A percentile compares a stretch with the other conserved stretches of the same genome.
These are phyloP conservation scores for Rhadina sibilatrix DNA, from an alignment of 2,113 vertebrate genomes.

Conservation along the genomic window DNA sequence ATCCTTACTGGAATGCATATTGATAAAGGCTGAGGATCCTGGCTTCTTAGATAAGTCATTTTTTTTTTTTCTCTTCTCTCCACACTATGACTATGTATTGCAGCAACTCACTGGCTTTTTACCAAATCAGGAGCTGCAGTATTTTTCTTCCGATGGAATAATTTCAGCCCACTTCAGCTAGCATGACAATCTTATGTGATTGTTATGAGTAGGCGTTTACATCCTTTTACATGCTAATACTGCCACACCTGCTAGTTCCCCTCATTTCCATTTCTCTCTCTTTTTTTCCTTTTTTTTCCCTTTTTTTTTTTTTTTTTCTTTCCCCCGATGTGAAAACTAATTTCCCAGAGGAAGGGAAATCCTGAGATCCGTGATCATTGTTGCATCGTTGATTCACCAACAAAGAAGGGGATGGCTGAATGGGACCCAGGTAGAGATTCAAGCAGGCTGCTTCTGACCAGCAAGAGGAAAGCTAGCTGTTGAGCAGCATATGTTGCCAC, in stretches of 20 bases:
- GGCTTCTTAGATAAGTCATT: constrained; percentile 62
- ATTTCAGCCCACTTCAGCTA: constrained; percentile 77
- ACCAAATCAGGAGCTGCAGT: constrained; percentile 80
- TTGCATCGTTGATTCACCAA: constrained; percentile 66
- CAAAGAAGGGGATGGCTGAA: constrained; percentile 68
- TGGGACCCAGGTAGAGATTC: constrained; percentile 68
- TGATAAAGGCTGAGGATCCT: constrained; percentile 66
- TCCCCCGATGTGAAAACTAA: constrained; percentile 2
- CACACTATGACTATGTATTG: constrained; percentile 77
- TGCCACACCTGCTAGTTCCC: constrained; percentile 76
- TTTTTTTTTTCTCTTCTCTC: constrained; percentile 49
- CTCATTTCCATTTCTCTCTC: constrained; percentile 61
- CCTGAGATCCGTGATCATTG: constrained; percentile 45
- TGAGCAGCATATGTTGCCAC: constrained; percentile 65
- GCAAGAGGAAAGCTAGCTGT: constrained; percentile 65
- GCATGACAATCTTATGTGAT: constrained; percentile 77
- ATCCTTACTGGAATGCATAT: constrained; percentile 62
- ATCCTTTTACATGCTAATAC: constrained; percentile 79
- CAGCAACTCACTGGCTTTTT: constrained; percentile 79
- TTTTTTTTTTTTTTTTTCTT: background rate
- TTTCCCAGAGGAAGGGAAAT: constrained; percentile 60
- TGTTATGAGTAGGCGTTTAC: constrained; percentile 78
- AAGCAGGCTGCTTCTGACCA: constrained; percentile 60
- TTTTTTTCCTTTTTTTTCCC: background rate
- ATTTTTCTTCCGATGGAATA: constrained; percentile 75